Conservation (phyloP, 2,797 vertebrate genomes). For the Pantherophis vulpinus region DNA sequence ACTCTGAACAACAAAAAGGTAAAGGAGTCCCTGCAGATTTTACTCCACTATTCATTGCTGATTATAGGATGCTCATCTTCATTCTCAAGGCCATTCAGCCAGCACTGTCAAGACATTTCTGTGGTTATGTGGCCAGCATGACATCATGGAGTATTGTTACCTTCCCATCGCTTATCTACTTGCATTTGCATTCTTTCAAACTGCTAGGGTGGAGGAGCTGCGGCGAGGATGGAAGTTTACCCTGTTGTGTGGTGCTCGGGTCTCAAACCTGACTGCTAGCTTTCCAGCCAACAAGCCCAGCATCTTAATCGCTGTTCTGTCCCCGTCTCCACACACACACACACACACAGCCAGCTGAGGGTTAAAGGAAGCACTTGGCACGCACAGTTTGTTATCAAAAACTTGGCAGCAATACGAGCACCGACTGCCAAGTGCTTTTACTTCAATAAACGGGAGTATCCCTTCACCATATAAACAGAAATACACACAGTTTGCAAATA, state of each 20-base stretch:
- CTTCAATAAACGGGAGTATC: too few relatives aligned
- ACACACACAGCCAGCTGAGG: too few relatives aligned
- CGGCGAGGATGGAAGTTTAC: background rate
- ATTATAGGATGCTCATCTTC: background rate
- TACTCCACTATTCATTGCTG: background rate
- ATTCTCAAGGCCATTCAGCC: background rate
- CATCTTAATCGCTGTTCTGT: background rate
- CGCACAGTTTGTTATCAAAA: too few relatives aligned
- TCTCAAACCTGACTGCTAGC: background rate
- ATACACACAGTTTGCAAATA: too few relatives aligned
- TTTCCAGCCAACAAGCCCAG: background rate
- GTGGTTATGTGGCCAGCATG: background rate
- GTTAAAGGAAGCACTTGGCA: too few relatives aligned
- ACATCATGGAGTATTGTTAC: background rate
- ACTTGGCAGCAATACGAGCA: too few relatives aligned
- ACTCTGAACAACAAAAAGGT: background rate
- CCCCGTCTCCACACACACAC: too few relatives aligned
- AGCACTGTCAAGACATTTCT: too few relatives aligned
- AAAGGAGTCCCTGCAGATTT: background rate
- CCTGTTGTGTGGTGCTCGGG: background rate
- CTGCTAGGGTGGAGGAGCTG: background rate
- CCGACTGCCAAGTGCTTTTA: too few relatives aligned
- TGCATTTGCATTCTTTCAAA: background rate
- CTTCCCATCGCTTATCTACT: background rate
- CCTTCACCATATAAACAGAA: too few relatives aligned